A percentile compares a stretch with the other conserved stretches of the same genome.
These are phyloP conservation scores for Trinectes maculatus DNA, from an alignment of 2,113 vertebrate species.

Conservation along the genomic window DNA sequence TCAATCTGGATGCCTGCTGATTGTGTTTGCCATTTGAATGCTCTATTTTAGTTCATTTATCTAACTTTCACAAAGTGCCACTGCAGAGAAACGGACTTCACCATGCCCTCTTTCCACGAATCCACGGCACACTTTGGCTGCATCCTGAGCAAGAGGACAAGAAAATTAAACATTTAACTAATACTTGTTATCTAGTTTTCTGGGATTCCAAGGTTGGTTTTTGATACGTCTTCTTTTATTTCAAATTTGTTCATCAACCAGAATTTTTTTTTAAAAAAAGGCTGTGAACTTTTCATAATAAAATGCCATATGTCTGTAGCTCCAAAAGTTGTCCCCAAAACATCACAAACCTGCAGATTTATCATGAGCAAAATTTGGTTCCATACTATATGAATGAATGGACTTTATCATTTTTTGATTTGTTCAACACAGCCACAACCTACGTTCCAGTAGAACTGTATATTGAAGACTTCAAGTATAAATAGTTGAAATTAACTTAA, in stretches of 20 bases:
- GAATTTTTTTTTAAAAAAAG: too few species aligned
- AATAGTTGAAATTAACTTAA: too few species aligned
- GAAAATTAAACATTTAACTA: background rate
- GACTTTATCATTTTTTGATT: background rate
- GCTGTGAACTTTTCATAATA: too few species aligned
- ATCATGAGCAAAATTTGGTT: too few species aligned
- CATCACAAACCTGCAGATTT: too few species aligned
- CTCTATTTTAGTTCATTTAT: constrained; percentile 38
- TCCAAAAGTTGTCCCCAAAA: background rate
- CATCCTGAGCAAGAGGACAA: constrained; percentile 81
- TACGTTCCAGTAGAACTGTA: background rate
- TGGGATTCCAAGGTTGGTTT: too few species aligned
- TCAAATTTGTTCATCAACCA: too few species aligned
- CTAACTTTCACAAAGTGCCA: constrained; percentile 90
- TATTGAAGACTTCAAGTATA: background rate
- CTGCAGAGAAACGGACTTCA: constrained; percentile 94
- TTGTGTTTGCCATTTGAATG: constrained; percentile 47
- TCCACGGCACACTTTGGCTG: constrained; percentile 90
- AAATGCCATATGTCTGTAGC: too few species aligned
- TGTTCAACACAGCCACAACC: background rate
- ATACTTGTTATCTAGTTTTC: too few species aligned
- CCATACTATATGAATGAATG: background rate
- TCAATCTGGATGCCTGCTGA: constrained; percentile 31
- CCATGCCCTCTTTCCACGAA: constrained; percentile 92
- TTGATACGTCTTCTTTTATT: too few species aligned